Evolutionary conservation across 2,113 vertebrate species (phyloP).

Genomic region (Gadus chalcogrammus): DNA sequence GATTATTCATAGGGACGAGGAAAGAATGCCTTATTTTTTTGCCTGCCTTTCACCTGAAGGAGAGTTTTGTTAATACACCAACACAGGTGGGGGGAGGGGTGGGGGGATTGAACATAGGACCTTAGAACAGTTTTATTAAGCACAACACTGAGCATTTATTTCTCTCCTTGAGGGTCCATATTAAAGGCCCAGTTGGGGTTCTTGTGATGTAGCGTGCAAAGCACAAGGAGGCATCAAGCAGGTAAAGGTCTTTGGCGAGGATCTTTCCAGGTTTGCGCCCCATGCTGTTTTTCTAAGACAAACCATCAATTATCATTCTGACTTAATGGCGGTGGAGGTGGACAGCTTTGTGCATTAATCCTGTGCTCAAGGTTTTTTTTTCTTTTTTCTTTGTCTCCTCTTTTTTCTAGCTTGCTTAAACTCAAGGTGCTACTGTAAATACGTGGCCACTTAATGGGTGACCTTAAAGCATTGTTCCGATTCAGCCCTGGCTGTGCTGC

Average conservation of each 20-base stretch:
- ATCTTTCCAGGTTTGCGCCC: conserved; percentile 15
- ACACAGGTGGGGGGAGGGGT: conserved; percentile 8
- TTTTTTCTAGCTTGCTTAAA: conserved; percentile 12
- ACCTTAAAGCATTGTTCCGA: conserved; percentile 57
- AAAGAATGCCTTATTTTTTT: conserved; percentile 27
- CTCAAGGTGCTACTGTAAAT: conserved; percentile 24
- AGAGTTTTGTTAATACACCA: conserved; percentile 17
- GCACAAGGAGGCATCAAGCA: conserved; percentile 2
- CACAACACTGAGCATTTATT: not conserved
- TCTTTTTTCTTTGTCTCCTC: not conserved
- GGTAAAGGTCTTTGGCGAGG: not conserved
- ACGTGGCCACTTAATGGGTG: conserved; percentile 44
- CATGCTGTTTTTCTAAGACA: conserved; percentile 16
- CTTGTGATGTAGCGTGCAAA: not conserved
- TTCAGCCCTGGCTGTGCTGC: conserved; percentile 33
- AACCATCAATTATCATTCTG: conserved; percentile 28
- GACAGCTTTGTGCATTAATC: conserved; percentile 9
- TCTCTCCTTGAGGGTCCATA: not conserved
- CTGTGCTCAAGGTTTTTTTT: not conserved
- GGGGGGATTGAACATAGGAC: not conserved
- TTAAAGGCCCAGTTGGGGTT: not conserved
- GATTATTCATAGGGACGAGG: conserved; percentile 15
- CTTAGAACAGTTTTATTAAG: conserved; percentile 4
- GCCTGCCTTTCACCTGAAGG: conserved; percentile 1
- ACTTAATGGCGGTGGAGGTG: conserved; percentile 6